These are phyloP conservation scores for Adineta ricciae DNA, from an alignment of 2,888 invertebrate genomes.

Conservation along the genomic window DNA sequence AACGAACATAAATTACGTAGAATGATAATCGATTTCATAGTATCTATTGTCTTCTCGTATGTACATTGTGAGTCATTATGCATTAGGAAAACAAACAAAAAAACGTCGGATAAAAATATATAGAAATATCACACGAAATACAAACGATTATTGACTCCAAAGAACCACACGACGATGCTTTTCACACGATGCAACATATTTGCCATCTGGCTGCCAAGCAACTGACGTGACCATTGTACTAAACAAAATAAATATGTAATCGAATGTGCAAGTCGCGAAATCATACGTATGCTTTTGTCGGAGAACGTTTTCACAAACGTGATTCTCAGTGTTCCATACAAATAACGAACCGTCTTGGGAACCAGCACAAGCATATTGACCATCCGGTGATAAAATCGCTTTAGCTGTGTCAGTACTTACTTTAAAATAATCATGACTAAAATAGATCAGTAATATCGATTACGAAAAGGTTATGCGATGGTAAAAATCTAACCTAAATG, in stretches of 20 bases:
- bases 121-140: not conserved
- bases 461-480: too few species aligned
- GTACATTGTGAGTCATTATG: too few species aligned
- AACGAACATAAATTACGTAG: not conserved
- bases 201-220: conserved; percentile 32
- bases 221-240: conserved; percentile 30
- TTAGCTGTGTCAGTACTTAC: conserved; percentile 87
- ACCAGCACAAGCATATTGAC: conserved; percentile 76
- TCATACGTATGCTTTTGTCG: conserved; percentile 45
- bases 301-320: conserved; percentile 55
- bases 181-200: conserved; percentile 27
- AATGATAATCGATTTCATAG: too few species aligned
- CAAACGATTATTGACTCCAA: conserved; percentile 19
- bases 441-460: too few species aligned
- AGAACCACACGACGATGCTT: conserved; percentile 25
- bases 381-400: conserved; percentile 65
- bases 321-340: conserved; percentile 74
- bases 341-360: conserved; percentile 79
- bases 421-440: conserved; percentile 84
- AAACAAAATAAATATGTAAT: too few species aligned
- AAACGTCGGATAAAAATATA: too few species aligned
- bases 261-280: too few species aligned
- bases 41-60: too few species aligned
- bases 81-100: too few species aligned
- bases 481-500: conserved; percentile 67